These are phyloP conservation scores for Glareola pratincola DNA, from an alignment of 2,113 vertebrate species.

Conservation along the genomic window DNA sequence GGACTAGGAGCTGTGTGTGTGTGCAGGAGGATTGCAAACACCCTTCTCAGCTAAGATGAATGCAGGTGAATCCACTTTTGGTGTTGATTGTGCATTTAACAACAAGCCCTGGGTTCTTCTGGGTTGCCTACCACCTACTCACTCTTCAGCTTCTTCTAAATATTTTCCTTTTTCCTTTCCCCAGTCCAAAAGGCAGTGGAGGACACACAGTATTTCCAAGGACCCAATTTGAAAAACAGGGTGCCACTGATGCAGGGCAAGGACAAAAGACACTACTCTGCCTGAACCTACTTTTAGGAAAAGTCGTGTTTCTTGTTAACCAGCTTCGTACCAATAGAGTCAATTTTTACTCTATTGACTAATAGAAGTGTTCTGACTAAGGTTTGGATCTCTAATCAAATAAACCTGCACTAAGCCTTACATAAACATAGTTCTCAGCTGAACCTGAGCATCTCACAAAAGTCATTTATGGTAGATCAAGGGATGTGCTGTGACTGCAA, in stretches of 20 bases:
- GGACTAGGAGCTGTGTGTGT: neutral
- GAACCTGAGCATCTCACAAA: neutral
- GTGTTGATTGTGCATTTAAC: neutral
- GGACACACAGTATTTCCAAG: neutral
- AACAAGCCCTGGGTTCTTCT: neutral
- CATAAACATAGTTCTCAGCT: neutral
- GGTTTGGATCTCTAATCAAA: neutral
- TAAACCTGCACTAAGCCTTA: neutral
- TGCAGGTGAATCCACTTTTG: neutral
- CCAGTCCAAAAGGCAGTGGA: neutral
- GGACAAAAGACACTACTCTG: neutral
- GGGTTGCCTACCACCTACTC: neutral
- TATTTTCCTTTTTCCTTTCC: neutral
- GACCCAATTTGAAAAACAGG: neutral
- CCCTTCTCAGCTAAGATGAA: neutral
- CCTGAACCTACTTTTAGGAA: neutral
- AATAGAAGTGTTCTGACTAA: neutral
- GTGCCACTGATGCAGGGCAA: neutral
- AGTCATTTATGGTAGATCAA: neutral
- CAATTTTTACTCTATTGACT: neutral
- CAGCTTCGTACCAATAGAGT: neutral
- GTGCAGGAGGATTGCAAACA: neutral
- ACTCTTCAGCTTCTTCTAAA: neutral
- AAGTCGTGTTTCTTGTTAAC: neutral
- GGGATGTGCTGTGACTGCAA: neutral